Conservation (phyloP, 2,797 vertebrate genomes). For the Chanos chanos region DNA sequence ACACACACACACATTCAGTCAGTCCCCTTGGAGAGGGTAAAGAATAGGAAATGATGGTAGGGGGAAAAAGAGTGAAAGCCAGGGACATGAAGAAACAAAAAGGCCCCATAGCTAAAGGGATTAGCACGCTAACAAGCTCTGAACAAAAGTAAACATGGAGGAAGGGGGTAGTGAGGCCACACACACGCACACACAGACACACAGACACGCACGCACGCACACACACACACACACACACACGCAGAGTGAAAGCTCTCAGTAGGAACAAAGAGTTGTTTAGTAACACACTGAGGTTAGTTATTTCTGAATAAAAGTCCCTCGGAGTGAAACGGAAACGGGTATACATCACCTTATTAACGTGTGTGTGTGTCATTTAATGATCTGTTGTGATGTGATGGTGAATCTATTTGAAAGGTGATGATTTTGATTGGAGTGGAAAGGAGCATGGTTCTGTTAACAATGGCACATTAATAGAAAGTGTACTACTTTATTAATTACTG, state of each 20-base stretch:
- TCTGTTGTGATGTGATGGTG: neutral
- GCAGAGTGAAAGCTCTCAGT: neutral
- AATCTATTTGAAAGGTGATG: neutral
- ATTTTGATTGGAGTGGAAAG: neutral
- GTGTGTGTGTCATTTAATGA: neutral
- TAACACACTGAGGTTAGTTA: neutral
- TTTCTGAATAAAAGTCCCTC: no score
- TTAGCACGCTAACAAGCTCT: slow-evolving; percentile 66
- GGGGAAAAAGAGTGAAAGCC: slow-evolving; percentile 16
- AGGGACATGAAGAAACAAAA: slow-evolving; percentile 52
- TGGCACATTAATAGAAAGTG: neutral
- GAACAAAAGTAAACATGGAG: slow-evolving; percentile 62
- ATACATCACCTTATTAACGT: no score
- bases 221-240: neutral
- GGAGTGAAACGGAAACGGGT: no score
- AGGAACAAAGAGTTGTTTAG: neutral
- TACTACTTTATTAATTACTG: slow-evolving; percentile 27
- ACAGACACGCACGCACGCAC: neutral
- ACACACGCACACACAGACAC: no score
- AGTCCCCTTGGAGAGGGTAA: slow-evolving; percentile 23
- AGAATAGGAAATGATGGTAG: slow-evolving; percentile 4
- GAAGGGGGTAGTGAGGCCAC: neutral
- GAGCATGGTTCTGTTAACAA: neutral
- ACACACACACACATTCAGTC: no score
- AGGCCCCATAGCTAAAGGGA: slow-evolving; percentile 64